These are phyloP conservation scores for Empis stercorea DNA, from an alignment of 2,888 invertebrate species.

Conservation along the genomic window DNA sequence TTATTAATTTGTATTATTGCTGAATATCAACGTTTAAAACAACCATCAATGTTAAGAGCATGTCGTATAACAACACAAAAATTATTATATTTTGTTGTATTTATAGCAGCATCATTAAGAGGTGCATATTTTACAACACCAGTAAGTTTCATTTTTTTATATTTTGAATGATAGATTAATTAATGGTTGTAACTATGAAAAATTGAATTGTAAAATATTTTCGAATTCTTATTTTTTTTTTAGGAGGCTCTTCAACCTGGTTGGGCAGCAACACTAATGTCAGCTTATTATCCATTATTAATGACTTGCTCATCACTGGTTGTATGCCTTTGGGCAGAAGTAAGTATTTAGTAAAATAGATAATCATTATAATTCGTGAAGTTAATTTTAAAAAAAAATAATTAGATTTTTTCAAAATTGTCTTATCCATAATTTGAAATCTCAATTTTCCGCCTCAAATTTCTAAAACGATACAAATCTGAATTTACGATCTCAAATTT, in stretches of 20 bases:
- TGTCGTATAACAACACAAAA: conserved; percentile 84
- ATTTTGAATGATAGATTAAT: neutral
- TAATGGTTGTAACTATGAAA: too few relatives aligned
- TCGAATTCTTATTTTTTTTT: too few relatives aligned
- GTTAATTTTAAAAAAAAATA: too few relatives aligned
- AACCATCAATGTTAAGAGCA: conserved; percentile 66
- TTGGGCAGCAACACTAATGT: conserved; percentile 76
- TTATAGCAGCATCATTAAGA: conserved; percentile 69
- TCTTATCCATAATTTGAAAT: too few relatives aligned
- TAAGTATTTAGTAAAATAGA: conserved; percentile 37
- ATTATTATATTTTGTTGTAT: conserved; percentile 74
- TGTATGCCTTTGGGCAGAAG: conserved; percentile 92
- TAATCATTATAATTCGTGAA: too few relatives aligned
- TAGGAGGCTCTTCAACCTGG: conserved; percentile 68
- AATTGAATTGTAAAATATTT: too few relatives aligned
- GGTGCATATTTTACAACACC: conserved; percentile 85
- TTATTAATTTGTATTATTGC: conserved; percentile 69
- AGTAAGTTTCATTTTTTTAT: conserved; percentile 42
- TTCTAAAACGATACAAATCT: too few relatives aligned
- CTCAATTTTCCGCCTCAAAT: too few relatives aligned
- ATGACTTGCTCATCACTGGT: conserved; percentile 81
- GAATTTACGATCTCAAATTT: too few relatives aligned
- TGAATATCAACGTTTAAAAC: conserved; percentile 72
- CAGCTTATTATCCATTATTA: conserved; percentile 80
- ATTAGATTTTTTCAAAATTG: too few relatives aligned